Evolutionary conservation across 2,113 vertebrate species (phyloP).

Genomic region (Crocuta crocuta): DNA sequence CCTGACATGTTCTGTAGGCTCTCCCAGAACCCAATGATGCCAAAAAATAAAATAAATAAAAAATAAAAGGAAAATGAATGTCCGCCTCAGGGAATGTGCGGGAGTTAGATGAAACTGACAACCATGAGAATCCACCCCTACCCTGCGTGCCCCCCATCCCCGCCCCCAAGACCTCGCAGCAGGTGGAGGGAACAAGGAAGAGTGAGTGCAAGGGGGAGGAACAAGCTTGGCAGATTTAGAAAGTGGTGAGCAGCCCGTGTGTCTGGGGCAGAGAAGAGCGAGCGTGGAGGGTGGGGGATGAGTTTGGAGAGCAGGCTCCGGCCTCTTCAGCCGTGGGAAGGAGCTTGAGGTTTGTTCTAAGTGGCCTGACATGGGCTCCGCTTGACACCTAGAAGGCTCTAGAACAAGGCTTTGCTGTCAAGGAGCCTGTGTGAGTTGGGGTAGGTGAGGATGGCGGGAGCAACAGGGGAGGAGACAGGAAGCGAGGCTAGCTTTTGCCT

Average conservation of each 20-base stretch:
- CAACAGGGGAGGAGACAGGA: not conserved
- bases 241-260: fast-evolving
- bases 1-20: not conserved
- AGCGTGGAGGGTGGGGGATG: not conserved
- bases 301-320: not conserved
- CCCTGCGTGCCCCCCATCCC: too few species aligned
- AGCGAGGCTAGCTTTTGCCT: not conserved
- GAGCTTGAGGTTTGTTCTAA: not conserved
- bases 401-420: not conserved
- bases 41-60: not conserved
- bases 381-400: not conserved
- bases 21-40: not conserved
- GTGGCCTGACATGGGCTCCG: not conserved
- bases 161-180: fast-evolving
- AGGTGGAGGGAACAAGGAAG: not conserved
- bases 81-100: not conserved
- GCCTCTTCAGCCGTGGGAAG: not conserved
- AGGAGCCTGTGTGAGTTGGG: fast-evolving
- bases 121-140: not conserved
- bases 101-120: not conserved
- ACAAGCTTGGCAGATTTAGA: not conserved
- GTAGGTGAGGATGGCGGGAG: not conserved
- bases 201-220: not conserved
- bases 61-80: not conserved
- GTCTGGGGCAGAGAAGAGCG: not conserved